A percentile compares a stretch with the other conserved stretches of the same genome.
phyloP scores from a whole-genome alignment of 2,888 invertebrate species.

The Leucoma salicis region DNA sequence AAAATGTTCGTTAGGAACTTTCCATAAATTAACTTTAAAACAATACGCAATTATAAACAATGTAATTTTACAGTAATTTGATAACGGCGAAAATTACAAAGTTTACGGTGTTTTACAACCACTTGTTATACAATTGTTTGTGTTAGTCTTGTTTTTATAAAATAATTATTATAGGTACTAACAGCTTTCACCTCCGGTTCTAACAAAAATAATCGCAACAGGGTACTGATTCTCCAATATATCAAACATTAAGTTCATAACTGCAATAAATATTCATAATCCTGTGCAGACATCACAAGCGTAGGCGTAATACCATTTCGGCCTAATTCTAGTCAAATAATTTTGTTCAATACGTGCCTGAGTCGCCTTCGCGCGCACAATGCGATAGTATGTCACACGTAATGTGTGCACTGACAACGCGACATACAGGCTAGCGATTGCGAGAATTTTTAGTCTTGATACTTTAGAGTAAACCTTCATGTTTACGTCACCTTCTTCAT shows the following conservation, averaged over 20 bases:
- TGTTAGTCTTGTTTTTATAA: too few relatives aligned
- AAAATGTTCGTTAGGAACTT: too few relatives aligned
- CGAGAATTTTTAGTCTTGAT: slow-evolving; percentile 42
- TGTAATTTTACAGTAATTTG: too few relatives aligned
- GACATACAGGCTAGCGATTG: slow-evolving; percentile 35
- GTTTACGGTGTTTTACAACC: too few relatives aligned
- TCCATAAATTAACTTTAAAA: too few relatives aligned
- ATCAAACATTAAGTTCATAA: slow-evolving; percentile 35
- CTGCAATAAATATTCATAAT: slow-evolving; percentile 38
- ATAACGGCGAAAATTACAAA: too few relatives aligned
- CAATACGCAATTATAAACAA: too few relatives aligned
- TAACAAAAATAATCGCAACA: slow-evolving; percentile 15
- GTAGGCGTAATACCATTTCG: slow-evolving; percentile 49
- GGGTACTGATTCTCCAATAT: slow-evolving; percentile 24
- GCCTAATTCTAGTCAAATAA: slow-evolving; percentile 56
- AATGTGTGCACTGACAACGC: slow-evolving; percentile 75
- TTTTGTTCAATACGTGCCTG: slow-evolving; percentile 62
- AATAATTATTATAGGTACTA: too few relatives aligned
- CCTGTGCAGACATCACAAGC: slow-evolving; percentile 31
- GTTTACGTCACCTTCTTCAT: too few relatives aligned
- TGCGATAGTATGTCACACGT: slow-evolving; percentile 72
- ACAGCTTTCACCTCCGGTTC: slow-evolving; percentile 6
- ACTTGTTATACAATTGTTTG: too few relatives aligned
- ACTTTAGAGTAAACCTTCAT: too few relatives aligned
- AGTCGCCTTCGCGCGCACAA: slow-evolving; percentile 67